These are phyloP conservation scores for Noctua janthina DNA, from an alignment of 2,888 invertebrate genomes.

Conservation along the genomic window DNA sequence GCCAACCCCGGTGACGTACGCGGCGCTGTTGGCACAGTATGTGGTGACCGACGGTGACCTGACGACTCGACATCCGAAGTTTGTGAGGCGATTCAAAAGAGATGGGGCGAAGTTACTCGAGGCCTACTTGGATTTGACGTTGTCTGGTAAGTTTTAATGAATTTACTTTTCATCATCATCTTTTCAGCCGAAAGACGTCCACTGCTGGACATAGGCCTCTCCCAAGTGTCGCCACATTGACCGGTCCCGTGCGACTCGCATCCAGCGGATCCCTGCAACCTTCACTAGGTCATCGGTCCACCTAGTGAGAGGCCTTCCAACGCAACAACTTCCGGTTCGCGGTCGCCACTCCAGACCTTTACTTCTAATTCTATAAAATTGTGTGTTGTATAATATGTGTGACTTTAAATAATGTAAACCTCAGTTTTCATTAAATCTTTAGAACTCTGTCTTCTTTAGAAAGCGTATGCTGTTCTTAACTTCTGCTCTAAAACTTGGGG, in stretches of 20 bases:
- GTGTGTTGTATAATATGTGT: neutral
- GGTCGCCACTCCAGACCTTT: no score
- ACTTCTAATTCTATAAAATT: no score
- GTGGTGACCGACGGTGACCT: slow-evolving; percentile 84
- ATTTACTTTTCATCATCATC: neutral
- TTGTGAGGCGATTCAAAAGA: slow-evolving; percentile 81
- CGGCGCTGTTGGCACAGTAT: slow-evolving; percentile 81
- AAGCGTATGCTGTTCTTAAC: neutral
- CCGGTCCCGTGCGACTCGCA: no score
- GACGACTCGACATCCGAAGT: slow-evolving; percentile 83
- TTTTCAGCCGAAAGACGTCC: no score
- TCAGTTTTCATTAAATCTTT: no score
- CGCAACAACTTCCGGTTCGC: no score
- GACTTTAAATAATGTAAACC: no score
- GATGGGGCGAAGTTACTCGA: slow-evolving; percentile 84
- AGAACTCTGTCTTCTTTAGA: neutral
- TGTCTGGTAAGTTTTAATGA: slow-evolving; percentile 81
- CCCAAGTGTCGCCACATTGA: no score
- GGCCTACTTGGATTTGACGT: slow-evolving; percentile 84
- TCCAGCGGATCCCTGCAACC: no score
- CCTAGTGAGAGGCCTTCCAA: no score
- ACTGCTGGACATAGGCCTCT: no score
- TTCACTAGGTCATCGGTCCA: no score
- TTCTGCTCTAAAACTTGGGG: neutral
- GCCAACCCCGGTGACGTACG: slow-evolving; percentile 85